Percentiles rank a stretch among this genome's conserved stretches.
phyloP scores from a whole-genome alignment of 2,888 invertebrate genomes.

The Eucera pruinosa region DNA sequence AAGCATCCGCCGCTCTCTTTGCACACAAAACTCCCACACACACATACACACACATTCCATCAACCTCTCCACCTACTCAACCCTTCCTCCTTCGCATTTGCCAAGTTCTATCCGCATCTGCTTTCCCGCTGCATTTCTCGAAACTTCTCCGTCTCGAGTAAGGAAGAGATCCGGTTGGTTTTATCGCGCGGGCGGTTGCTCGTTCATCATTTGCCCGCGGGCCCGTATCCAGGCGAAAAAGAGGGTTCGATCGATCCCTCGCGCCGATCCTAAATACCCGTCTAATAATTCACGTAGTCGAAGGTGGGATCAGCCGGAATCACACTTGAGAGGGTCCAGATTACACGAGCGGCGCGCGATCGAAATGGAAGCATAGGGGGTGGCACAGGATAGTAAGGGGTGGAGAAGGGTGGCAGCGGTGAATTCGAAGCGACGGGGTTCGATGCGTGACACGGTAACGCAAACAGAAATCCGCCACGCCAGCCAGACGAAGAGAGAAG shows the following conservation, averaged over 20 bases:
- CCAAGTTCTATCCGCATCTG: not conserved
- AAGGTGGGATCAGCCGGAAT: constrained; percentile 67
- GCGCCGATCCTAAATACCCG: constrained; percentile 57
- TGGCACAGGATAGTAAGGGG: constrained; percentile 20
- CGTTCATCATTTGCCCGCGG: constrained; percentile 48
- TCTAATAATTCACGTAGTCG: constrained; percentile 61
- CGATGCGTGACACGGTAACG: constrained; percentile 81
- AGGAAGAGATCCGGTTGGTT: not conserved
- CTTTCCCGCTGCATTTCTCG: constrained; percentile 13
- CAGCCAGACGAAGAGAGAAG: constrained; percentile 63
- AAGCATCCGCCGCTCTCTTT: not conserved
- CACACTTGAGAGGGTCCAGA: constrained; percentile 70
- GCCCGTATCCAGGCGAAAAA: constrained; percentile 29
- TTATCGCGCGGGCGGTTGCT: constrained; percentile 22
- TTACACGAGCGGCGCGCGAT: constrained; percentile 61
- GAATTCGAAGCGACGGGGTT: constrained; percentile 80
- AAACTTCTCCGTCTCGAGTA: constrained; percentile 1
- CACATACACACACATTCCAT: not conserved
- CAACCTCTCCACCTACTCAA: too few relatives aligned
- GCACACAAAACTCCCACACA: too few relatives aligned
- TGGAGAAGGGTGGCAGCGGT: constrained; percentile 53
- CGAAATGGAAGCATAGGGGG: constrained; percentile 52
- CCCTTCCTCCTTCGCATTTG: not conserved
- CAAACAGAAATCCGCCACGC: constrained; percentile 83
- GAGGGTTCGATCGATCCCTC: constrained; percentile 45